These are phyloP conservation scores for Ophion obscuratus DNA, from an alignment of 2,888 invertebrate species.

Conservation along the genomic window DNA sequence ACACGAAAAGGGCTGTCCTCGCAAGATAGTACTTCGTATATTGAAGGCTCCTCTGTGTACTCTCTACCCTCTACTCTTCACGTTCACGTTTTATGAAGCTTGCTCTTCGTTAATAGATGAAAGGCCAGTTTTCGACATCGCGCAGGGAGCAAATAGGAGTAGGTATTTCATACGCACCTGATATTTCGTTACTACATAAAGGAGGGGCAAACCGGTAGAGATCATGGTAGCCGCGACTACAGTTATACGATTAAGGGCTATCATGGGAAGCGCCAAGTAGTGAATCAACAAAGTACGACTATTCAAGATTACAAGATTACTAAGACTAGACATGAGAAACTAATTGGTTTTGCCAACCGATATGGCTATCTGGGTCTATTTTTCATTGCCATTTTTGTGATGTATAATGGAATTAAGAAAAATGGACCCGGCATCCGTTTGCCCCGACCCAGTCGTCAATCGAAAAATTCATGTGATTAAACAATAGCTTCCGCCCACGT, in stretches of 20 bases:
- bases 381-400: too few relatives aligned
- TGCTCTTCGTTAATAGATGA: slow-evolving; percentile 35
- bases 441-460: too few relatives aligned
- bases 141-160: slow-evolving; percentile 39
- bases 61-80: slow-evolving; percentile 4
- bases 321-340: too few relatives aligned
- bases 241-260: neutral
- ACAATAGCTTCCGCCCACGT: too few relatives aligned
- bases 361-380: too few relatives aligned
- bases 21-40: slow-evolving; percentile 62
- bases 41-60: slow-evolving; percentile 23
- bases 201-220: slow-evolving; percentile 3
- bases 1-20: slow-evolving; percentile 74
- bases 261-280: neutral
- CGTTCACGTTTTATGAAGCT: slow-evolving; percentile 43
- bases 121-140: slow-evolving; percentile 57
- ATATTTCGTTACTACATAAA: neutral
- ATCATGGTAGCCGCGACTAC: slow-evolving; percentile 6
- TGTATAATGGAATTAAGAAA: too few relatives aligned
- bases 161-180: slow-evolving; percentile 26
- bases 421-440: too few relatives aligned
- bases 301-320: neutral
- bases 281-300: neutral
- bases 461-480: too few relatives aligned
- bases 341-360: too few relatives aligned